A percentile compares a stretch with the other conserved stretches of the same genome.
These are phyloP conservation scores for Eriosoma lanigerum DNA, from an alignment of 1,140 invertebrate species.

Conservation along the genomic window DNA sequence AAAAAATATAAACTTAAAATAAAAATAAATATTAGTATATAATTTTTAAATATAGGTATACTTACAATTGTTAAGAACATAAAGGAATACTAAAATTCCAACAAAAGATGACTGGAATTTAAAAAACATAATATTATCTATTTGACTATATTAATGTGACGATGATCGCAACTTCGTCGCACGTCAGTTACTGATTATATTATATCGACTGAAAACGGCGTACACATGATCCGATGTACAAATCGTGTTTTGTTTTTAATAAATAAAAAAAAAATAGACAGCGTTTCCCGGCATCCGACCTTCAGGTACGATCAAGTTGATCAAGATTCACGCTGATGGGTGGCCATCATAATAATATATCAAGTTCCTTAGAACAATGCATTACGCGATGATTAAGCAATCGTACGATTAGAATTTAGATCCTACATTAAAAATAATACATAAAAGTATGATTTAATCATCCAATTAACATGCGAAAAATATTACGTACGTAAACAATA, in stretches of 20 bases:
- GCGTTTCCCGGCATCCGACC: neutral
- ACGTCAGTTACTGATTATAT: neutral
- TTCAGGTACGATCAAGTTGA: slow-evolving; percentile 18
- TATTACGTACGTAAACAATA: too few species aligned
- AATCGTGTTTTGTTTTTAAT: neutral
- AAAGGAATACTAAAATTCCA: neutral
- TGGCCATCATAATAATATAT: neutral
- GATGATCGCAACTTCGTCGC: neutral
- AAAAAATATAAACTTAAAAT: too few species aligned
- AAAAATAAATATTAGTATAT: too few species aligned
- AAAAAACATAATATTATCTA: neutral
- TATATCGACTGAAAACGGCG: neutral
- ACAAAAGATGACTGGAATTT: neutral
- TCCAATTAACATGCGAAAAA: too few species aligned
- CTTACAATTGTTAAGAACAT: neutral
- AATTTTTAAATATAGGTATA: neutral
- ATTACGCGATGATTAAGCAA: neutral
- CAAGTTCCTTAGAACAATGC: neutral
- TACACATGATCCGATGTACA: neutral
- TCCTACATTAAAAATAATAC: too few species aligned
- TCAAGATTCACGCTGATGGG: neutral
- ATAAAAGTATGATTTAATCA: too few species aligned
- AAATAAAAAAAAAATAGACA: neutral
- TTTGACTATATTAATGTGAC: neutral
- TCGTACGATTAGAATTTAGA: too few species aligned